These are phyloP conservation scores for Limnephilus auricula DNA, from an alignment of 2,888 invertebrate genomes.

Conservation along the genomic window DNA sequence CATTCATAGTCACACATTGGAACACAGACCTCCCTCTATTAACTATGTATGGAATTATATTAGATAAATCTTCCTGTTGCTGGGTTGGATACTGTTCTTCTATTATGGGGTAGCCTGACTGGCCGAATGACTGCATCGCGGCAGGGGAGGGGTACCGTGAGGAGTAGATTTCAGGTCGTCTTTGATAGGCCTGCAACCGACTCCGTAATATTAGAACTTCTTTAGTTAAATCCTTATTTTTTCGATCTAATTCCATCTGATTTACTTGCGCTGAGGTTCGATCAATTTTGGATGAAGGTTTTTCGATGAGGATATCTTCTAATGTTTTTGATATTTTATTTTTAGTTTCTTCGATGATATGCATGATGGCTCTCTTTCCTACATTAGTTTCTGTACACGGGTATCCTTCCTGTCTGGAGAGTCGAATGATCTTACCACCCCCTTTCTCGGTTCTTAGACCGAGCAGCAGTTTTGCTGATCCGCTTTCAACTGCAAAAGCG, in stretches of 20 bases:
- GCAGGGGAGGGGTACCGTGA: neutral
- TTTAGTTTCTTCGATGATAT: conserved; percentile 36
- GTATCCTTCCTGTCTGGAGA: conserved; percentile 16
- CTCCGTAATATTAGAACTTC: neutral
- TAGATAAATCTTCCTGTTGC: neutral
- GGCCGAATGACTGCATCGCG: neutral
- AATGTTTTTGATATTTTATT: conserved; percentile 13
- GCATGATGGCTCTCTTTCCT: conserved; percentile 17
- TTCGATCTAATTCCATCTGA: neutral
- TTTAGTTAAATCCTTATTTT: neutral
- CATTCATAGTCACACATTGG: neutral
- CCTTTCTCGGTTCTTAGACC: conserved; percentile 18
- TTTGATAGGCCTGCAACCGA: neutral
- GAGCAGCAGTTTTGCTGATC: neutral
- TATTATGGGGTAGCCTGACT: neutral
- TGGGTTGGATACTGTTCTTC: neutral
- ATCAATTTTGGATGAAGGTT: neutral
- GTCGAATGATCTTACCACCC: conserved; percentile 35
- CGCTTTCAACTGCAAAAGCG: conserved; percentile 24
- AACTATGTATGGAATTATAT: neutral
- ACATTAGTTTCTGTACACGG: conserved; percentile 35
- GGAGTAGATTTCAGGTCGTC: neutral
- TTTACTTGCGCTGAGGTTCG: neutral
- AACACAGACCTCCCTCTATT: neutral
- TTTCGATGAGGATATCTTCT: neutral